Evolutionary conservation across 92 coral and sea anemone species (phyloP).

Genomic region (Umimayanthus kanabou): DNA sequence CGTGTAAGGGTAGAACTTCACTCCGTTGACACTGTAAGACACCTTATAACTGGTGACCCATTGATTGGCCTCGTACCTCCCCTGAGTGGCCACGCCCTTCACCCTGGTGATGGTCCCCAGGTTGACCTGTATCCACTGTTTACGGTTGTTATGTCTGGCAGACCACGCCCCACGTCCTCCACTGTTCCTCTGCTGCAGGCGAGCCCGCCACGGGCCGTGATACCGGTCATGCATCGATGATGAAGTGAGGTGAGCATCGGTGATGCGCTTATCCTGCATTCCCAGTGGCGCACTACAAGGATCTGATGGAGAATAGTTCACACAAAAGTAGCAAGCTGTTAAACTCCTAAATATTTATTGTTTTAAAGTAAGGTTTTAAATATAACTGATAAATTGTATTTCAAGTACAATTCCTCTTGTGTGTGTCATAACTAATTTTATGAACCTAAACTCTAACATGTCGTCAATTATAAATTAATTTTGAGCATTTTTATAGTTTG

Average conservation of each 20-base stretch:
- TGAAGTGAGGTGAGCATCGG: constrained; percentile 63
- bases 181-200: constrained; percentile 57
- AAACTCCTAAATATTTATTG: no score
- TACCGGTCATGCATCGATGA: constrained; percentile 71
- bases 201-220: constrained; percentile 83
- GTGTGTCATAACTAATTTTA: no score
- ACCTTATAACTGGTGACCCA: constrained; percentile 38
- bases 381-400: not conserved
- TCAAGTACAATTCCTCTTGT: no score
- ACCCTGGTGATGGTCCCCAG: constrained; percentile 34
- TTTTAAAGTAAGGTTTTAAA: no score
- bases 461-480: no score
- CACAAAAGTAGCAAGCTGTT: not conserved
- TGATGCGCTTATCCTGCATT: constrained; percentile 74
- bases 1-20: constrained; percentile 26
- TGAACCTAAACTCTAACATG: no score
- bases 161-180: constrained; percentile 35
- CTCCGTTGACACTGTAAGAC: constrained; percentile 24
- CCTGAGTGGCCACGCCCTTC: constrained; percentile 39
- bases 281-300: constrained; percentile 80
- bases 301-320: constrained; percentile 39
- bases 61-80: constrained; percentile 36
- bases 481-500: no score
- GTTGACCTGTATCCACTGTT: constrained; percentile 41
- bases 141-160: constrained; percentile 23